Percentiles rank a stretch among this genome's conserved stretches.
Conservation (phyloP, 2,888 invertebrate genomes). For the Eilema sororculum region DNA sequence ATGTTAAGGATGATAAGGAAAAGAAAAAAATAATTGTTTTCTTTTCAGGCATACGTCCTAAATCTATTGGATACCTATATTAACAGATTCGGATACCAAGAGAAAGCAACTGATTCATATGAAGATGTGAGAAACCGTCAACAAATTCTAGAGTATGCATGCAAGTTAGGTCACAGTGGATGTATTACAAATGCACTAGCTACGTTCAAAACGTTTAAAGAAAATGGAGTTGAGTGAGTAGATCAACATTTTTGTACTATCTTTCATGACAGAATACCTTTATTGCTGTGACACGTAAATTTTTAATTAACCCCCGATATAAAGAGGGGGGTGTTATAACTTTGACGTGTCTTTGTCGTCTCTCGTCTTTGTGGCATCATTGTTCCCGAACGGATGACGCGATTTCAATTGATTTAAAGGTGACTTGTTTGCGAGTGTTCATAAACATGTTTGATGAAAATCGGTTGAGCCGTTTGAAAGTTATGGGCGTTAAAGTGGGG, state of each 20-base stretch:
- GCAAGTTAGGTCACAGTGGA: constrained; percentile 85
- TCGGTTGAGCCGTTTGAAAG: too few relatives aligned
- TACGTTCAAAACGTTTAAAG: constrained; percentile 63
- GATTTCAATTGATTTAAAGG: too few relatives aligned
- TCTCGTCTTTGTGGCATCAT: too few relatives aligned
- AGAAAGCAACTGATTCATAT: constrained; percentile 65
- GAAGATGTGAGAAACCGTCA: constrained; percentile 87
- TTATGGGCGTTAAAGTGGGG: too few relatives aligned
- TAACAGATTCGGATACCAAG: constrained; percentile 79
- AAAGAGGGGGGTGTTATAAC: too few relatives aligned
- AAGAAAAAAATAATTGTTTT: neutral
- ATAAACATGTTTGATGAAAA: too few relatives aligned
- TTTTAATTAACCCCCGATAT: too few relatives aligned
- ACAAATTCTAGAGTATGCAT: constrained; percentile 88
- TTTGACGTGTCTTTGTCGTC: too few relatives aligned
- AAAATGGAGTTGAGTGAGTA: constrained; percentile 70
- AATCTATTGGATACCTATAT: constrained; percentile 69
- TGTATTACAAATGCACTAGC: constrained; percentile 78
- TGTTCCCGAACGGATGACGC: too few relatives aligned
- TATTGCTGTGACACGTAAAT: too few relatives aligned
- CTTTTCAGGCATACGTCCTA: constrained; percentile 59
- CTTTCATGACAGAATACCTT: neutral
- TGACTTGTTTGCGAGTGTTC: too few relatives aligned
- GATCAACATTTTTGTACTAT: neutral
- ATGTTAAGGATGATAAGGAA: neutral